Conservation (phyloP, 1,140 invertebrate genomes). For the Chelonus insularis region DNA sequence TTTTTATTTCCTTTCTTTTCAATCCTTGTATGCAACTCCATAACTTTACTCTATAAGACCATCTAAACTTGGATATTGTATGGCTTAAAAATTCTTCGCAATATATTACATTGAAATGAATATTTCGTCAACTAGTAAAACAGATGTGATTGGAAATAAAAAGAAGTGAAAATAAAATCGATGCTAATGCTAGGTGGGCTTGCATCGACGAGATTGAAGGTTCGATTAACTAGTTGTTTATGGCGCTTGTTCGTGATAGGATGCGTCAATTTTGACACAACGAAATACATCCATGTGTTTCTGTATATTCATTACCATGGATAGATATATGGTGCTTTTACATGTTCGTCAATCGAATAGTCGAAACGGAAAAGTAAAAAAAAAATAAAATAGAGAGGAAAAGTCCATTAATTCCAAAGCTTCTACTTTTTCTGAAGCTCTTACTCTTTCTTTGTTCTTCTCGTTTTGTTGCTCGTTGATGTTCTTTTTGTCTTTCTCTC, state of each 20-base stretch:
- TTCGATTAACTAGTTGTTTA: constrained; percentile 56
- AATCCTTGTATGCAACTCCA: too few relatives aligned
- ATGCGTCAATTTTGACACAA: constrained; percentile 10
- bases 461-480: constrained; percentile 13
- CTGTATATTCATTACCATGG: neutral
- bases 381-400: constrained; percentile 30
- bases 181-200: neutral
- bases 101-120: neutral
- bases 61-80: too few relatives aligned
- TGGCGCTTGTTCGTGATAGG: constrained; percentile 42
- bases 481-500: constrained; percentile 29
- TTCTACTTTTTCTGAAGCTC: constrained; percentile 31
- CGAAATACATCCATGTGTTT: constrained; percentile 29
- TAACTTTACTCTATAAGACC: too few relatives aligned
- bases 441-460: constrained; percentile 20
- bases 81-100: too few relatives aligned
- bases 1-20: constrained; percentile 10
- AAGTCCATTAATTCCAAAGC: constrained; percentile 50
- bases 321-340: constrained; percentile 20
- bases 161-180: constrained; percentile 9
- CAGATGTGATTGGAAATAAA: constrained; percentile 9
- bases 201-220: constrained; percentile 47
- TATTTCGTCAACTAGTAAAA: neutral
- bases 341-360: constrained; percentile 14
- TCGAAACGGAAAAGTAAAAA: constrained; percentile 11